phyloP scores from a whole-genome alignment of 2,888 invertebrate genomes.

The Helicoverpa assulta region DNA sequence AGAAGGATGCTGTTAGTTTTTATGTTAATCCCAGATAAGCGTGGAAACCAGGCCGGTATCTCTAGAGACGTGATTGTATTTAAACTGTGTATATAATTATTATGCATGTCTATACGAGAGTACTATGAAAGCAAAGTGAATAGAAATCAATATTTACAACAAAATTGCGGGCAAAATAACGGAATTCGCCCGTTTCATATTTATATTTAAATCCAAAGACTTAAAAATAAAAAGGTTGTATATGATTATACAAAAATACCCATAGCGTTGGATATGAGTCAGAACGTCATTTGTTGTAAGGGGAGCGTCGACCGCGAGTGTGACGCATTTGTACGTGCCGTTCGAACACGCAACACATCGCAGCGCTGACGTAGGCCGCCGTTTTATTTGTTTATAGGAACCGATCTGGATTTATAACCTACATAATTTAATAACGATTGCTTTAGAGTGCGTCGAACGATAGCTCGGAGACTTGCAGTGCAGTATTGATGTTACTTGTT shows the following conservation, averaged over 20 bases:
- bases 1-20: neutral
- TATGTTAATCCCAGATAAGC: conserved; percentile 18
- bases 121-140: neutral
- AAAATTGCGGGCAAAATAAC: neutral
- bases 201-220: conserved; percentile 23
- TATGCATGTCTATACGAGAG: neutral
- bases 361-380: conserved; percentile 51
- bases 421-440: conserved; percentile 58
- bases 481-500: conserved; percentile 40
- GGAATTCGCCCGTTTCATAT: conserved; percentile 4
- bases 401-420: conserved; percentile 62
- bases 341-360: conserved; percentile 64
- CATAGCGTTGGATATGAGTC: conserved; percentile 80
- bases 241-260: conserved; percentile 63
- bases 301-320: conserved; percentile 84
- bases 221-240: conserved; percentile 45
- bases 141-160: neutral
- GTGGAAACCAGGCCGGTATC: neutral
- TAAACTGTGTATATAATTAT: neutral
- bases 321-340: conserved; percentile 72
- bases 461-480: conserved; percentile 21
- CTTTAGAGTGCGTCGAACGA: conserved; percentile 52
- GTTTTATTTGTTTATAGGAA: conserved; percentile 60
- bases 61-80: too few species aligned
- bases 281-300: conserved; percentile 78